Percentiles rank a stretch among this genome's conserved stretches.
These are phyloP conservation scores for Atta colombica DNA, from an alignment of 1,140 invertebrate genomes.

Conservation along the genomic window DNA sequence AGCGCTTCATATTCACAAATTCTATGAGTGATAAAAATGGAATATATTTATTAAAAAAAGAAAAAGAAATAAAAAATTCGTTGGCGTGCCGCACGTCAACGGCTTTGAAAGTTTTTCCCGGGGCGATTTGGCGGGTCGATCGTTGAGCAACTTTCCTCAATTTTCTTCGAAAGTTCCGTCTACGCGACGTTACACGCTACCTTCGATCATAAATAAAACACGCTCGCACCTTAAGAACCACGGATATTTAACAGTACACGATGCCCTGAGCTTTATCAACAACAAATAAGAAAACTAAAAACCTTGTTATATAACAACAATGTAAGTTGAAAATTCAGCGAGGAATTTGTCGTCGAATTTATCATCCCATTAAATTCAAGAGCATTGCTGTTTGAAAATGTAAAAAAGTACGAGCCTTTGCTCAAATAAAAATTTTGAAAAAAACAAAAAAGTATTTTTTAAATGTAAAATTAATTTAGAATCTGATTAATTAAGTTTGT, in stretches of 20 bases:
- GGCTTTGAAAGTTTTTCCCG: conserved; percentile 50
- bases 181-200: conserved; percentile 42
- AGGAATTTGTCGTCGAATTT: neutral
- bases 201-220: conserved; percentile 38
- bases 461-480: neutral
- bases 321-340: conserved; percentile 15
- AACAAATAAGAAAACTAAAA: conserved; percentile 8
- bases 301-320: neutral
- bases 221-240: neutral
- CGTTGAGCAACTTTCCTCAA: conserved; percentile 47
- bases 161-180: conserved; percentile 54
- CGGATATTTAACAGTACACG: conserved; percentile 18
- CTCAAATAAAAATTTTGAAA: neutral
- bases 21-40: conserved; percentile 44
- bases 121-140: conserved; percentile 45
- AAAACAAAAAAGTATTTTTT: neutral
- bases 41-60: neutral
- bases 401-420: neutral
- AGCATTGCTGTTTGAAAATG: neutral
- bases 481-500: neutral
- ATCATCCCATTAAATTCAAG: neutral
- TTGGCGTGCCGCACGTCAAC: conserved; percentile 57
- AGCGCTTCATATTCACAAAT: conserved; percentile 25
- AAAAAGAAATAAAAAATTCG: conserved; percentile 23
- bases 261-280: conserved; percentile 21